Evolutionary conservation across 1,140 invertebrate genomes (phyloP).

Genomic region (Drosophila kanapiae): DNA sequence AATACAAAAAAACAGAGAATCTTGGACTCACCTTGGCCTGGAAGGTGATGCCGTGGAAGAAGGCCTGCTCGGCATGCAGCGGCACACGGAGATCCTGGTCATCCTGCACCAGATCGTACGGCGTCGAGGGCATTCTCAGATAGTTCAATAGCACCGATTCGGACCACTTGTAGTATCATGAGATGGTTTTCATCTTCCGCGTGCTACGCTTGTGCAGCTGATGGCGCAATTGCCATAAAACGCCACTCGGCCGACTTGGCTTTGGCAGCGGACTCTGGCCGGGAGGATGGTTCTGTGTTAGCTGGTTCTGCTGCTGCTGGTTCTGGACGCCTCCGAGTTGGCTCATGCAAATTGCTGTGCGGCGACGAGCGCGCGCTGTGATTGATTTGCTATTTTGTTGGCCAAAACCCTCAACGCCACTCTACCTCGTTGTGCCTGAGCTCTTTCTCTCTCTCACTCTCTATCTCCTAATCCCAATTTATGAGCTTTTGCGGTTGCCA

Average conservation of each 20-base stretch:
- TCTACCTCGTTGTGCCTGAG: slow-evolving; percentile 4
- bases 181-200: slow-evolving; percentile 85
- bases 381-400: slow-evolving; percentile 74
- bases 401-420: slow-evolving; percentile 14
- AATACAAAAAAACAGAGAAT: neutral
- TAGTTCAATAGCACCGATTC: slow-evolving; percentile 85
- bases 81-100: slow-evolving; percentile 97
- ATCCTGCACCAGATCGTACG: slow-evolving; percentile 97
- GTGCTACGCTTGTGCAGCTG: slow-evolving; percentile 84
- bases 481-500: slow-evolving; percentile 67
- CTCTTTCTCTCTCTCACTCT: slow-evolving; percentile 1
- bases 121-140: slow-evolving; percentile 92
- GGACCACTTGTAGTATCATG: slow-evolving; percentile 85
- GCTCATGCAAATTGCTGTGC: slow-evolving; percentile 78
- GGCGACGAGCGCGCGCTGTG: slow-evolving; percentile 64
- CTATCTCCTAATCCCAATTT: slow-evolving; percentile 79
- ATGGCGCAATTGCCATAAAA: slow-evolving; percentile 83
- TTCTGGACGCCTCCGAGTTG: slow-evolving; percentile 51
- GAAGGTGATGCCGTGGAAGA: slow-evolving; percentile 98
- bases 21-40: slow-evolving; percentile 94
- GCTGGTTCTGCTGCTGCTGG: slow-evolving; percentile 30
- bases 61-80: slow-evolving; percentile 97
- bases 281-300: slow-evolving; percentile 26
- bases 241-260: slow-evolving; percentile 58
- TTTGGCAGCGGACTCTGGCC: slow-evolving; percentile 44